Evolutionary conservation across 30 jellyfish, hydroid and myxozoan species (phyloP).

Genomic region (Mastigias papua): DNA sequence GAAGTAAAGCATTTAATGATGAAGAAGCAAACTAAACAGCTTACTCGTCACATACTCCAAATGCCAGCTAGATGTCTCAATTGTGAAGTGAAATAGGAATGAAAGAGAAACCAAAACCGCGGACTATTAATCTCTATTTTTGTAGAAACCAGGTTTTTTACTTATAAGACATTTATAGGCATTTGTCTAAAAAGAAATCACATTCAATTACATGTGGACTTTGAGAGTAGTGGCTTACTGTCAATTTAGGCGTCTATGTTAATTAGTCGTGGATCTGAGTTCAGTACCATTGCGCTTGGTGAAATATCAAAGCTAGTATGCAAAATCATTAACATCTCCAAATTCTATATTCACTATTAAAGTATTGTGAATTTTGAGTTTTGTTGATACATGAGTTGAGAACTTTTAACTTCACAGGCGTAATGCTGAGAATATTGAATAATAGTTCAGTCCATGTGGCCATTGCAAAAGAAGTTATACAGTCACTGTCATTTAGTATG

Average conservation of each 20-base stretch:
- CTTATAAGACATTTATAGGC: not conserved
- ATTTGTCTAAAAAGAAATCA: not conserved
- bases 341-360: too few relatives aligned
- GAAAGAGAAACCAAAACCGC: not conserved
- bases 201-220: not conserved
- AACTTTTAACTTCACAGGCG: too few relatives aligned
- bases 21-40: not conserved
- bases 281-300: too few relatives aligned
- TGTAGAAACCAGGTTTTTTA: not conserved
- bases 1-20: too few relatives aligned
- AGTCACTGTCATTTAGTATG: too few relatives aligned
- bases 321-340: too few relatives aligned
- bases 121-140: not conserved
- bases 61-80: not conserved
- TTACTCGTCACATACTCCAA: not conserved
- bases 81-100: not conserved
- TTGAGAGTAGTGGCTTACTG: not conserved
- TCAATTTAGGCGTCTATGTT: not conserved
- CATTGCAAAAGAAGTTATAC: too few relatives aligned
- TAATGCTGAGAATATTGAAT: too few relatives aligned
- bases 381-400: too few relatives aligned
- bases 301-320: too few relatives aligned
- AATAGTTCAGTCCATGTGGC: too few relatives aligned
- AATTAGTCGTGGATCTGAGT: not conserved
- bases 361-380: too few relatives aligned